Base-by-base conservation (phyloP, 2,888 invertebrate genomes). In the Stenurella melanura region DNA sequence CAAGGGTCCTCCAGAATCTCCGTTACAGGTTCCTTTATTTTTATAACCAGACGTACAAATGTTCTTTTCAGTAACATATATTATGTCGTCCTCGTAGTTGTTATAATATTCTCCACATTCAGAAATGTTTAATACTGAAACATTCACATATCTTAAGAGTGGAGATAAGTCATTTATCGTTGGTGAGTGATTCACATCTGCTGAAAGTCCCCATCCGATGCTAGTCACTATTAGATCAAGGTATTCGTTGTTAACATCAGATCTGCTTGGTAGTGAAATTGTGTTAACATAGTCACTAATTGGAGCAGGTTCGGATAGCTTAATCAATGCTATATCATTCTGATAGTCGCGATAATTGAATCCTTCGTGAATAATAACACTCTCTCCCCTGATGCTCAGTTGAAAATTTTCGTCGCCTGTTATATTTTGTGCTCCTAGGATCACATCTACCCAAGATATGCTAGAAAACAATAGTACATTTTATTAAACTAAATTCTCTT, bases 381-480 rank as follows among this genome's bases (percentile, higher is more conserved):
- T 26, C 11, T 30, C 64, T 11, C 75, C 78, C 18, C 57, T n/a
- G n/a, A 80, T 75, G 15, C 60, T 70, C 0, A 80, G 42, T 70
- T 83, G 84, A 1, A 78, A 78, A 12, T 76, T 38, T 79, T 85
- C 84, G 9, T 73, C 64, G 10, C 67, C 57, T 11, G 82, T 79
- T 26, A 83, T 72, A 72, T 85, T 85, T 71, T 86, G 86, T 6
- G 85, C 86, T 50, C 86, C 86, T 15, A 86, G 72, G 66, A 86
- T 80, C 7, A 85, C 81, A 38, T 83, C 79, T 4, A 85, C 84
- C 12, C 34, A 18, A 10, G 57, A 12, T 1, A 82, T 81, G 15
- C 84, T 84, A 67, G 71, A 80, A 74, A 60, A 60, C 30, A 61
- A 67, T 54, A 72, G 9, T 15, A 54, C 54, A 54, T 15, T 54